Percentiles rank a stretch among this genome's conserved stretches.
Evolutionary conservation across 2,888 invertebrate species (phyloP).

Genomic region (Drosophila mettleri): DNA sequence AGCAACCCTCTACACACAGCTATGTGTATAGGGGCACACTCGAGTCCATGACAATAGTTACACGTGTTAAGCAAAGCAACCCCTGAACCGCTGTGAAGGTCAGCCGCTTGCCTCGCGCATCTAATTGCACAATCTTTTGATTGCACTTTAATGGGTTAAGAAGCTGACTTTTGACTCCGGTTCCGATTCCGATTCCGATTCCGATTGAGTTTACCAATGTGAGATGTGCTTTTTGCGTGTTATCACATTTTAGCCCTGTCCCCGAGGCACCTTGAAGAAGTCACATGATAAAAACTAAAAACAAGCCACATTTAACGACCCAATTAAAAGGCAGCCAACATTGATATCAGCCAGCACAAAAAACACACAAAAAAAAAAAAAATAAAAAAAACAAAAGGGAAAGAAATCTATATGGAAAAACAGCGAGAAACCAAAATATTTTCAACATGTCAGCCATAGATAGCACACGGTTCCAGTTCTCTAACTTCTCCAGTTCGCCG

Average conservation of each 20-base stretch:
- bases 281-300: constrained; percentile 62
- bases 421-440: constrained; percentile 38
- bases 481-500: constrained; percentile 22
- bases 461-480: constrained; percentile 42
- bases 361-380: constrained; percentile 46
- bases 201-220: neutral
- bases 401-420: constrained; percentile 29
- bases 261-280: constrained; percentile 68
- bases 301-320: constrained; percentile 73
- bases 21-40: constrained; percentile 15
- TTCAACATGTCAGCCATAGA: constrained; percentile 55
- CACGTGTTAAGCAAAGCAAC: constrained; percentile 55
- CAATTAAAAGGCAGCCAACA: constrained; percentile 70
- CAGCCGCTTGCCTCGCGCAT: constrained; percentile 53
- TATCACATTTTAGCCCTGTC: constrained; percentile 42
- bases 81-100: constrained; percentile 46
- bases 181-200: constrained; percentile 14
- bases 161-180: constrained; percentile 55
- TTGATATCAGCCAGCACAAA: constrained; percentile 65
- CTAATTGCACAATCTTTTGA: constrained; percentile 71
- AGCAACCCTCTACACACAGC: constrained; percentile 28
- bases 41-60: constrained; percentile 52
- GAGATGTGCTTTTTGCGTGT: constrained; percentile 20
- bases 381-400: neutral
- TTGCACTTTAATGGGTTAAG: constrained; percentile 77